phyloP scores from a whole-genome alignment of 2,797 vertebrate species.

The Lates japonicus region DNA sequence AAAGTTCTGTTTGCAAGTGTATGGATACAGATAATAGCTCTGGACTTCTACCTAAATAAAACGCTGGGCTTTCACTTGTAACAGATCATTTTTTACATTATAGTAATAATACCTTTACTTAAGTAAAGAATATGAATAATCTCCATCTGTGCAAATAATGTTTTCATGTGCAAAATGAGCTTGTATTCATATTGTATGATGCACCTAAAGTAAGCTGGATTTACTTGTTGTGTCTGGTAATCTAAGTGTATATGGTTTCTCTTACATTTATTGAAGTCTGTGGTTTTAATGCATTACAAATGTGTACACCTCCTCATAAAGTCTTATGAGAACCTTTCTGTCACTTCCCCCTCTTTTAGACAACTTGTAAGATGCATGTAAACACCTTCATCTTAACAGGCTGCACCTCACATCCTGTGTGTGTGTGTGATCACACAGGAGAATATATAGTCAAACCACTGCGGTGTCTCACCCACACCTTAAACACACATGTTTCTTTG shows the following conservation, averaged over 20 bases:
- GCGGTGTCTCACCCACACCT: conserved; percentile 62
- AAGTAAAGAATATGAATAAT: not conserved
- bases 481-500: conserved; percentile 57
- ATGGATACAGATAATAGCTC: not conserved
- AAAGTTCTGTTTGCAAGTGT: no score
- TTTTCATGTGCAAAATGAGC: not conserved
- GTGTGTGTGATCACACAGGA: conserved; percentile 53
- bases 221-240: not conserved
- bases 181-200: not conserved
- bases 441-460: conserved; percentile 79
- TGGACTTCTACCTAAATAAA: not conserved
- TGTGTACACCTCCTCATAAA: conserved; percentile 11
- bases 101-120: not conserved
- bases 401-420: conserved; percentile 75
- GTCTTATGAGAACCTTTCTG: conserved; percentile 23
- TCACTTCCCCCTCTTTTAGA: conserved; percentile 32
- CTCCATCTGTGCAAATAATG: not conserved
- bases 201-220: not conserved
- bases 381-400: conserved; percentile 58
- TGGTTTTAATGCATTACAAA: conserved; percentile 10
- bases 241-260: not conserved
- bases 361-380: conserved; percentile 30
- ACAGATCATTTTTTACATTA: no score
- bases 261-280: not conserved
- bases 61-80: no score